phyloP scores from a whole-genome alignment of 2,113 vertebrate species.

The Sphyrna mokarran region DNA sequence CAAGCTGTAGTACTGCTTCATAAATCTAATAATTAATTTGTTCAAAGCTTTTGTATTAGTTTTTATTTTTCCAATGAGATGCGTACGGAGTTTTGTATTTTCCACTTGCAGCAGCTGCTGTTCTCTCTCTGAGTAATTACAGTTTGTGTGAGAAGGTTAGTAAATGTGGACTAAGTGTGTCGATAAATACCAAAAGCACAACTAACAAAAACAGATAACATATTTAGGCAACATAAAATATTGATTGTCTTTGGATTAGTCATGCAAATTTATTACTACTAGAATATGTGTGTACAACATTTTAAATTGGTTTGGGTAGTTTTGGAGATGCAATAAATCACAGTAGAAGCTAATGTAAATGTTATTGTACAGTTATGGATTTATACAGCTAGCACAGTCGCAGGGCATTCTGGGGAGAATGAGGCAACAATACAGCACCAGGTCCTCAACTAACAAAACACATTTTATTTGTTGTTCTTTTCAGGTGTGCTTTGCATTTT shows the following conservation, averaged over 20 bases:
- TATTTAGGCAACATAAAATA: neutral
- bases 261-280: neutral
- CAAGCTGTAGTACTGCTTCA: neutral
- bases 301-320: neutral
- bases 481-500: neutral
- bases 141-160: neutral
- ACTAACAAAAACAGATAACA: neutral
- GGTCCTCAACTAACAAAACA: neutral
- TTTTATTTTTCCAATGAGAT: neutral
- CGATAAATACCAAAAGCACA: neutral
- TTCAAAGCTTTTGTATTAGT: neutral
- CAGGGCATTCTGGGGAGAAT: neutral
- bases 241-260: neutral
- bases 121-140: neutral
- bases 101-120: neutral
- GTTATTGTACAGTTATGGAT: neutral
- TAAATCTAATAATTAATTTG: neutral
- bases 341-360: neutral
- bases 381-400: neutral
- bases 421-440: neutral
- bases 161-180: neutral
- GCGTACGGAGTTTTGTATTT: neutral
- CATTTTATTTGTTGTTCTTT: neutral
- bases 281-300: neutral
- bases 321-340: neutral